Percentiles rank a stretch among this genome's conserved stretches.
These are phyloP conservation scores for Cephus runcator DNA, from an alignment of 2,888 invertebrate genomes.

Conservation along the genomic window DNA sequence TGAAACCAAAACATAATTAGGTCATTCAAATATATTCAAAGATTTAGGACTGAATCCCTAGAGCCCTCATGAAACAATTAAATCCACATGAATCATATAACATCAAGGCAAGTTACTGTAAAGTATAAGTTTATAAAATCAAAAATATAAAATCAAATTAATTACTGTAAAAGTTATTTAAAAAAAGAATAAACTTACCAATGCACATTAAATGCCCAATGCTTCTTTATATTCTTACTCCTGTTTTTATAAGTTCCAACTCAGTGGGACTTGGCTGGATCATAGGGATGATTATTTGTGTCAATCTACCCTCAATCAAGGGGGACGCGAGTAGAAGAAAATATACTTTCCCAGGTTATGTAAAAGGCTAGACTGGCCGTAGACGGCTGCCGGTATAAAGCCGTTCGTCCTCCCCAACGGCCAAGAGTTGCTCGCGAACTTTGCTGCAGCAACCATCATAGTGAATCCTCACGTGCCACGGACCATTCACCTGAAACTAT, in stretches of 20 bases:
- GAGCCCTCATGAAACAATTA: neutral
- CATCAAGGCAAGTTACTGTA: neutral
- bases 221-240: neutral
- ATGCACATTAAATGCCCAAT: neutral
- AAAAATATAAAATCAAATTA: no score
- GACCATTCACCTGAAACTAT: neutral
- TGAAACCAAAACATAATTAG: neutral
- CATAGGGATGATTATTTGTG: neutral
- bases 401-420: slow-evolving; percentile 58
- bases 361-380: slow-evolving; percentile 53
- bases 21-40: neutral
- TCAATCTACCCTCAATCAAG: neutral
- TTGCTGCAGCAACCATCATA: slow-evolving; percentile 56
- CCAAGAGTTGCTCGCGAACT: slow-evolving; percentile 63
- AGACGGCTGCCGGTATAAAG: slow-evolving; percentile 59
- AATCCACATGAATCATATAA: neutral
- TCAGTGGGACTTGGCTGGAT: neutral
- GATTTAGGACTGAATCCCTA: neutral
- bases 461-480: neutral
- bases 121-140: neutral
- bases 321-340: slow-evolving; percentile 41
- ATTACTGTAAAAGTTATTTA: no score
- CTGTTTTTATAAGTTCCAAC: neutral
- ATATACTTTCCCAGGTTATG: slow-evolving; percentile 64
- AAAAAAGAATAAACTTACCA: no score